A percentile compares a stretch with the other conserved stretches of the same genome.
Conservation (phyloP, 2,888 invertebrate species). For the Athalia rosae region DNA sequence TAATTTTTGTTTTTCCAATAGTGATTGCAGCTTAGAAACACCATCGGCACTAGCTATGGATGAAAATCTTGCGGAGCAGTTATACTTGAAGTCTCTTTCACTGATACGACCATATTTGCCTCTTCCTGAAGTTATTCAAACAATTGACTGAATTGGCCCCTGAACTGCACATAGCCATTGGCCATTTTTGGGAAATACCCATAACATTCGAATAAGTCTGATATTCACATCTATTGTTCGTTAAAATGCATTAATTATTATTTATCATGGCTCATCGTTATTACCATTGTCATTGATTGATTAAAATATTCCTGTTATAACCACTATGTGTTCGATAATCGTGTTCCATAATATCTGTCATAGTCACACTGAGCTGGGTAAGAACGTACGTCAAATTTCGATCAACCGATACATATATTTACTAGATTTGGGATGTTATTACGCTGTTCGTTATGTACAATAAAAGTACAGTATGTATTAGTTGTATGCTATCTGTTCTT, state of each 20-base stretch:
- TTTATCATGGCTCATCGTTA: slow-evolving; percentile 5
- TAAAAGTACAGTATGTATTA: neutral
- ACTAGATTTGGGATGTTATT: neutral
- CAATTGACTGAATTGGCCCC: slow-evolving; percentile 3
- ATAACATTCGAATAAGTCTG: neutral
- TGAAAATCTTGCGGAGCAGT: slow-evolving; percentile 62
- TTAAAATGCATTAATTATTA: neutral
- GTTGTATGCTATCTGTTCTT: slow-evolving; percentile 36
- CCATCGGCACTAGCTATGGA: slow-evolving; percentile 68
- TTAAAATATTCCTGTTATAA: slow-evolving; percentile 5
- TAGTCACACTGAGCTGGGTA: too few relatives aligned
- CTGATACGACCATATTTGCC: slow-evolving; percentile 49
- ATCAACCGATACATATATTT: slow-evolving; percentile 2
- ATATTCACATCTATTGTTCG: too few relatives aligned
- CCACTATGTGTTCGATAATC: too few relatives aligned
- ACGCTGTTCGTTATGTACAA: neutral
- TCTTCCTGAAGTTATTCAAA: slow-evolving; percentile 11
- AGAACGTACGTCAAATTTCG: neutral
- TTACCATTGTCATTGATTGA: neutral
- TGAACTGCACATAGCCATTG: neutral
- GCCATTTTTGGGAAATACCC: neutral
- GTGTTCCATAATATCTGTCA: too few relatives aligned
- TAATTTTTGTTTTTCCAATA: slow-evolving; percentile 52
- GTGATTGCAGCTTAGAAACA: slow-evolving; percentile 72
- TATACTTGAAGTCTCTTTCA: slow-evolving; percentile 67